A percentile compares a stretch with the other conserved stretches of the same genome.
Evolutionary conservation across 2,888 invertebrate genomes (phyloP).

Genomic region (Eupithecia pulchellata): DNA sequence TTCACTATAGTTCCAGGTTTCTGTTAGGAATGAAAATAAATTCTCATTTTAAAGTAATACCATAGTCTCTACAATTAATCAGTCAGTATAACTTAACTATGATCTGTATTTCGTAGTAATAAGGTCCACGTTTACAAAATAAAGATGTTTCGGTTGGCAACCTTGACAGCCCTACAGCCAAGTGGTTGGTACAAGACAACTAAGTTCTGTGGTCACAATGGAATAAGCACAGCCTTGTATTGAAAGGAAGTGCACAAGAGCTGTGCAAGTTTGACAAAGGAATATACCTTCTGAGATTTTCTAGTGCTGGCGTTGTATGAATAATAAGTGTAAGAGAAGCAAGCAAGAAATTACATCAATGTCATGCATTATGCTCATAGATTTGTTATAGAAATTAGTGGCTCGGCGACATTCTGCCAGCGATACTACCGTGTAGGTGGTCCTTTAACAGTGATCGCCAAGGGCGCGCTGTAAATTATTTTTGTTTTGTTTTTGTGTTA

Average conservation of each 20-base stretch:
- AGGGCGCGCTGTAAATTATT: too few species aligned
- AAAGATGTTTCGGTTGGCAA: neutral
- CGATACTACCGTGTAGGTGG: neutral
- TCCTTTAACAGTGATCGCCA: too few species aligned
- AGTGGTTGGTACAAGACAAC: neutral
- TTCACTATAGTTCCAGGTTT: neutral
- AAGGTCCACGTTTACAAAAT: neutral
- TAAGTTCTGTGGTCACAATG: conserved; percentile 25
- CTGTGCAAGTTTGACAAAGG: conserved; percentile 10
- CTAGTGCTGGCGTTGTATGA: neutral
- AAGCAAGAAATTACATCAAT: neutral
- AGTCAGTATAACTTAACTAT: neutral
- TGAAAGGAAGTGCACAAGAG: conserved; percentile 21
- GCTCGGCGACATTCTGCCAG: neutral
- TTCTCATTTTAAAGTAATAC: neutral
- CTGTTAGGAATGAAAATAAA: neutral
- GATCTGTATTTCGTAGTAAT: neutral
- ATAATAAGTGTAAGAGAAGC: neutral
- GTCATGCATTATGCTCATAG: neutral
- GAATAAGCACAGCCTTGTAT: conserved; percentile 23
- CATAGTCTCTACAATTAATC: neutral
- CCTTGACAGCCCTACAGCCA: neutral
- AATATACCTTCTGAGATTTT: conserved; percentile 1
- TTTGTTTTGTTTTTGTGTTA: too few species aligned
- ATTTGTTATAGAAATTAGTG: neutral